Percentiles rank a stretch among this genome's conserved stretches.
Conservation (phyloP, 2,888 invertebrate species). For the Lepidochrysops patricia region DNA sequence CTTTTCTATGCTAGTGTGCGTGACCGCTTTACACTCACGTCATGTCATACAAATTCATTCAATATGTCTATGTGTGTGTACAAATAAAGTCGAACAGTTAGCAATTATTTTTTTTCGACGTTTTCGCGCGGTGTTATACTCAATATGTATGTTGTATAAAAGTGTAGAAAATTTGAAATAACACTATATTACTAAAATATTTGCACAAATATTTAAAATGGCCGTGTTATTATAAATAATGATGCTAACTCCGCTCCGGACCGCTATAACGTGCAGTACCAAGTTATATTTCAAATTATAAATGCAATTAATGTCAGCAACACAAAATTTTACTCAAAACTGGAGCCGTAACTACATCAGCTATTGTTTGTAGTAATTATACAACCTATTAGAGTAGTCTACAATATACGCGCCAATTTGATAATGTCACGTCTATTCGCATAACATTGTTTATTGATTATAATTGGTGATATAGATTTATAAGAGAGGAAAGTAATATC, state of each 20-base stretch:
- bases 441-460: too few relatives aligned
- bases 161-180: neutral
- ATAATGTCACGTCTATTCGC: too few relatives aligned
- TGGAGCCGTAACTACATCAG: neutral
- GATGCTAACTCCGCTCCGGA: neutral
- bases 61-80: too few relatives aligned
- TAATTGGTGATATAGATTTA: too few relatives aligned
- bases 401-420: too few relatives aligned
- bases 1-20: too few relatives aligned
- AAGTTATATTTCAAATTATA: slow-evolving; percentile 7
- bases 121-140: too few relatives aligned
- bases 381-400: neutral
- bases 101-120: neutral
- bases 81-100: too few relatives aligned
- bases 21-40: too few relatives aligned
- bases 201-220: neutral
- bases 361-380: neutral
- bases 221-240: neutral
- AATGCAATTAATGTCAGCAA: slow-evolving; percentile 6
- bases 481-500: too few relatives aligned
- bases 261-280: neutral
- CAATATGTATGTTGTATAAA: too few relatives aligned
- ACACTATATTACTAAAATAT: neutral
- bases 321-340: slow-evolving; percentile 10
- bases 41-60: too few relatives aligned